These are phyloP conservation scores for Andrena cerasifolii DNA, from an alignment of 1,140 invertebrate genomes.

Conservation along the genomic window DNA sequence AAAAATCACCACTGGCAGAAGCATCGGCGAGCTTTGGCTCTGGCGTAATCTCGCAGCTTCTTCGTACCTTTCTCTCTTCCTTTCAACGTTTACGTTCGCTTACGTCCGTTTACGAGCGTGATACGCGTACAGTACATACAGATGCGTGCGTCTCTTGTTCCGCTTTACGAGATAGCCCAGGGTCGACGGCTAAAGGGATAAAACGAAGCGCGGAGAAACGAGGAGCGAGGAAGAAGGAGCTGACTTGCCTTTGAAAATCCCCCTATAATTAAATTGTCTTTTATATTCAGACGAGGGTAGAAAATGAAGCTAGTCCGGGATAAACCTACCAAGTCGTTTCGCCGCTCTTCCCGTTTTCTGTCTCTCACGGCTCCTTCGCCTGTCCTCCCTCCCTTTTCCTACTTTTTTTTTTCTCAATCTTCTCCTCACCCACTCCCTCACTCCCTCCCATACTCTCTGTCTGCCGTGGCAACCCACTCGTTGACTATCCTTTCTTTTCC, in stretches of 20 bases:
- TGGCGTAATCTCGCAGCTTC: not conserved
- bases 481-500: slow-evolving; percentile 1
- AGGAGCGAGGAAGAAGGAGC: slow-evolving; percentile 7
- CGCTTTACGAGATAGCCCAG: slow-evolving; percentile 30
- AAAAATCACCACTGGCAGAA: slow-evolving; percentile 3
- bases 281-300: slow-evolving; percentile 71
- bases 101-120: not conserved
- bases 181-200: slow-evolving; percentile 36
- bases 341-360: slow-evolving; percentile 20
- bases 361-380: not conserved
- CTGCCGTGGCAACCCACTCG: too few relatives aligned
- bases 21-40: not conserved
- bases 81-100: not conserved
- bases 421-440: not conserved
- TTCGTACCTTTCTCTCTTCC: not conserved
- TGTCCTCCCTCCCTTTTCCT: not conserved
- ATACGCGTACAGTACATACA: not conserved
- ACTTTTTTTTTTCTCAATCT: slow-evolving; percentile 21
- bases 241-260: slow-evolving; percentile 67
- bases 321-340: slow-evolving; percentile 64
- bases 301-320: slow-evolving; percentile 68
- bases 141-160: slow-evolving; percentile 16
- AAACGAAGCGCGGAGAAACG: slow-evolving; percentile 19
- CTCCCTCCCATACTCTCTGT: too few relatives aligned
- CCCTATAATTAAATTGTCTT: slow-evolving; percentile 77